Evolutionary conservation across 2,113 vertebrate genomes (phyloP), one percentile per base, ranked within the genome.

Genomic region (Vulpes lagopus): DNA sequence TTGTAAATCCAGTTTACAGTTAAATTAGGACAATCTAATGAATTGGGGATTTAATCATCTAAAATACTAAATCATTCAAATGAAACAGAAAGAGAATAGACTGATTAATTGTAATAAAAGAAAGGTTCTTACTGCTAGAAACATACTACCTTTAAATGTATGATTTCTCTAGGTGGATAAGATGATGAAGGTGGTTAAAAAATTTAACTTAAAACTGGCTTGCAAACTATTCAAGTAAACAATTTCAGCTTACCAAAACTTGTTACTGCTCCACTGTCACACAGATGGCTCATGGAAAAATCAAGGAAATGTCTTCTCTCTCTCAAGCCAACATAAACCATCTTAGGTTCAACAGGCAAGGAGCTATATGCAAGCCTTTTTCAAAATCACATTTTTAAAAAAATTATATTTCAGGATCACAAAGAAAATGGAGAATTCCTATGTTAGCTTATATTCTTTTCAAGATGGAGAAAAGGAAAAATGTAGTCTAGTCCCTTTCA

Each of bases 361-460:
- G 38, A 62, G 11, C 49, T 89, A 32, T 91, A 91, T 97, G 32
- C 55, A 91, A 89, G 67, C 38, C 17, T 73, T 60, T 67, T 91
- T 94, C 60, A 79, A 88, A 92, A 71, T 27, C 57, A 30, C 43
- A 96, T 84, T 96, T 97, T 93, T 81, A 4, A 85, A 43, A 80
- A 89, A 88, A 53, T 30, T 35, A 14, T 74, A 96, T 85, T 96
- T 97, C 93, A 85, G 35, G 91, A 62, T 87, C 91, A 92, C 81
- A 95, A 69, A 86, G 64, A 84, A 82, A 93, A 53, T 62, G 22
- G 67, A 96, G 25, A 94, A 95, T 92, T 65, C 17, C 62, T 57
- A 65, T 17, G 11, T 57, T 88, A 82, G 84, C 32, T 95, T 17
- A 53, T 91, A 97, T 83, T 97, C 35, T 97, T 95, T 95, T 43